A percentile compares a stretch with the other conserved stretches of the same genome.
phyloP scores from a whole-genome alignment of 2,888 invertebrate genomes.

The Drosophila limbata region DNA sequence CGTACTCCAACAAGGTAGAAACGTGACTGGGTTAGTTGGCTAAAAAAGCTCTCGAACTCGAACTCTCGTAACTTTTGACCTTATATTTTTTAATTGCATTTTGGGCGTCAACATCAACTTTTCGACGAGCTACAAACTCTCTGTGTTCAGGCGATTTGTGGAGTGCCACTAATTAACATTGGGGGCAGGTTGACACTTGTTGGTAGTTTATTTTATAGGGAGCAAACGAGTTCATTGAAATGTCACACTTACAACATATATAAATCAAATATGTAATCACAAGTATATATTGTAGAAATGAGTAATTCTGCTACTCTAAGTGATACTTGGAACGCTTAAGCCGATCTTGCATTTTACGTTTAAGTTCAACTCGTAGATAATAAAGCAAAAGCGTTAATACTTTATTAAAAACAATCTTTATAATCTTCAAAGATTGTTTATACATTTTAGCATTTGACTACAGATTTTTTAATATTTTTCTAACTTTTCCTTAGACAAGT shows the following conservation, averaged over 20 bases:
- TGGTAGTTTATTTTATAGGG: conserved; percentile 23
- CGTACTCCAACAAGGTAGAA: conserved; percentile 1
- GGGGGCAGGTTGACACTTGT: conserved; percentile 22
- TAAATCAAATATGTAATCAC: conserved; percentile 19
- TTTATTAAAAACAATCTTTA: no score
- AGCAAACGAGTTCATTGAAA: conserved; percentile 67
- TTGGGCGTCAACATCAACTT: conserved; percentile 34
- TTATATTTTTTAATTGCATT: conserved; percentile 48
- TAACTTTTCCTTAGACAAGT: no score
- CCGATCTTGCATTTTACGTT: neutral
- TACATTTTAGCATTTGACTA: no score
- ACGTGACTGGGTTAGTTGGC: conserved; percentile 52
- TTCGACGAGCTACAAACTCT: conserved; percentile 8
- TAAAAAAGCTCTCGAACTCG: conserved; percentile 35
- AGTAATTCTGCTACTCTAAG: neutral
- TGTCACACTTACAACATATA: conserved; percentile 31
- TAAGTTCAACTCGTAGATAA: no score
- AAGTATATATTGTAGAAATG: neutral
- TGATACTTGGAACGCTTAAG: neutral
- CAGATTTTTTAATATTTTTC: no score
- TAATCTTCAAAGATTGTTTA: no score
- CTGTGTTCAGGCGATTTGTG: conserved; percentile 32
- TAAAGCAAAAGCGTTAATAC: no score
- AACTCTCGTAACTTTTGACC: conserved; percentile 41
- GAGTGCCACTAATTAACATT: conserved; percentile 41